Evolutionary conservation across 2,797 vertebrate species (phyloP), one percentile per base, ranked within the genome.

Genomic region (Picus viridis): DNA sequence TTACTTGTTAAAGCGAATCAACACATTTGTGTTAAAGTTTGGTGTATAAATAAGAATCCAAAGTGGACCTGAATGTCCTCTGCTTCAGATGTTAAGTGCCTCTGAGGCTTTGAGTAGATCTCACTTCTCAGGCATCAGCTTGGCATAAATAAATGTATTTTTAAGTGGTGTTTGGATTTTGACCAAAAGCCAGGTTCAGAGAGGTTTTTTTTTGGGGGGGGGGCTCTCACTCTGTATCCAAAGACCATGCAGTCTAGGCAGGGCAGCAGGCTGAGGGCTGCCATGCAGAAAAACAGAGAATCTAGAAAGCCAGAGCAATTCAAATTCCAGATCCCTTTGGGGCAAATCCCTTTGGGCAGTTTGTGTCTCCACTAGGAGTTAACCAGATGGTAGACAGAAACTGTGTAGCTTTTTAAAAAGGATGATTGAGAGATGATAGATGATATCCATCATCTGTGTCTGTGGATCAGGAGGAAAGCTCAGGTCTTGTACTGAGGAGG

Each of bases 11-110:
- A 85, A 93, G 49, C 49, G 5, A 87, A 59, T 78, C 73, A 78
- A 75, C 63, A 11, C 32, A 20, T 89, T 94, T 81, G 57, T 68
- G 70, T 75, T 88, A 62, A 90, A 90, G 70, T 64, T 86, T 68
- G 57, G 54, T 70, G 61, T 93, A 63, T 83, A 90, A 89, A 78
- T 61, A 89, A 85, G 29, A 70, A 53, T 63, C 26, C 73, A 76
- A 79, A 89, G 64, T 81, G 76, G 36, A 76, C 72, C 79, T 83
- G 73, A 76, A 73, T 2, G 9, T 59, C 73, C 54, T 79, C 78
- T 64, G 10, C 75, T 94, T 87, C 69, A 78, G 63, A 54, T 45
- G 30, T 67, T 67, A 26, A 36, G 70, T 56, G 45, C 84, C 54
- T 63, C 63, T 39, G 63, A 57, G 68, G 67, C 76, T 86, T 69